Conservation (phyloP, 1,140 invertebrate genomes). For the Neuroterus valhalla region DNA sequence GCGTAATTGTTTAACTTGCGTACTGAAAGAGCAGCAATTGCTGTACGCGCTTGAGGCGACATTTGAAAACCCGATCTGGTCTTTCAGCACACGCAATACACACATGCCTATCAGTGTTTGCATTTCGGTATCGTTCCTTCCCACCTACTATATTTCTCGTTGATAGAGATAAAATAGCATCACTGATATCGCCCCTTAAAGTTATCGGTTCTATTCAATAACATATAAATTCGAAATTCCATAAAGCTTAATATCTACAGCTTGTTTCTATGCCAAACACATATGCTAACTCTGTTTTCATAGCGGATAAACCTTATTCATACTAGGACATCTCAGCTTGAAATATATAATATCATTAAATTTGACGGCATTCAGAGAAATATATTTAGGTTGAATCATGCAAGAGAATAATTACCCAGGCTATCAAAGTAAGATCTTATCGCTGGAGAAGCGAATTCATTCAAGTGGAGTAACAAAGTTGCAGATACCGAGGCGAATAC, state of each 20-base stretch:
- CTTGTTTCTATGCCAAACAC: not conserved
- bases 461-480: not conserved
- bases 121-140: not conserved
- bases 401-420: not conserved
- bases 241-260: not conserved
- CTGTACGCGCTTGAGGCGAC: slow-evolving; percentile 12
- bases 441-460: not conserved
- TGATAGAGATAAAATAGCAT: not conserved
- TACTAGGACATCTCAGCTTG: not conserved
- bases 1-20: slow-evolving; percentile 20
- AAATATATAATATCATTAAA: not conserved
- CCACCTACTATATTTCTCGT: not conserved
- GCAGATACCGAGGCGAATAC: no score
- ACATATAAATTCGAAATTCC: not conserved
- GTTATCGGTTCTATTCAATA: not conserved
- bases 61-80: slow-evolving; percentile 29
- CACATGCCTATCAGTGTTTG: slow-evolving; percentile 14
- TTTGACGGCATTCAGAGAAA: slow-evolving; percentile 13
- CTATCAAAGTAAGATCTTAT: not conserved
- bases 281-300: no score
- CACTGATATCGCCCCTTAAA: not conserved
- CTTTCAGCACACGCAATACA: slow-evolving; percentile 13
- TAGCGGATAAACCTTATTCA: not conserved
- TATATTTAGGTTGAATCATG: not conserved
- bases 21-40: slow-evolving; percentile 24